Conservation (phyloP, 1,140 invertebrate genomes). For the Camponotus vicinus region DNA sequence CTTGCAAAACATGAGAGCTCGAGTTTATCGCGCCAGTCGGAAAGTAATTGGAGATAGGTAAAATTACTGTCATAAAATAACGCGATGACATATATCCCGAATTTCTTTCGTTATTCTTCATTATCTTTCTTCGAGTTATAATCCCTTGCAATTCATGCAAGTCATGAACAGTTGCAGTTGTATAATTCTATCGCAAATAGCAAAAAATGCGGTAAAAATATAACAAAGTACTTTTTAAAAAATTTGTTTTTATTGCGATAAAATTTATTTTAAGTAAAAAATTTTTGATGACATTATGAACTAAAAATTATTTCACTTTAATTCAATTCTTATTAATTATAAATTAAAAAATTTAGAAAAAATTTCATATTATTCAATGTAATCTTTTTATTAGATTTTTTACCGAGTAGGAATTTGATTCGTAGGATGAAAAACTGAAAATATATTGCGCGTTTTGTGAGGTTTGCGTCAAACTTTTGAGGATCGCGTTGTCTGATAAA, state of each 20-base stretch:
- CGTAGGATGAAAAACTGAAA: no score
- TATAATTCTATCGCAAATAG: neutral
- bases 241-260: neutral
- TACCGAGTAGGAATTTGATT: no score
- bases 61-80: slow-evolving; percentile 21
- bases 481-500: slow-evolving; percentile 5
- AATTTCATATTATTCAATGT: neutral
- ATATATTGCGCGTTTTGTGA: slow-evolving; percentile 1
- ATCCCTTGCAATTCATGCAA: neutral
- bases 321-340: neutral
- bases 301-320: neutral
- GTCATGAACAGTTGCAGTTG: neutral
- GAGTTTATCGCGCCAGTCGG: slow-evolving; percentile 21
- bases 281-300: neutral
- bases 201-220: neutral
- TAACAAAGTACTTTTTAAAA: neutral
- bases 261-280: neutral
- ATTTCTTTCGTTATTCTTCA: neutral
- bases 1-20: slow-evolving; percentile 9
- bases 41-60: neutral
- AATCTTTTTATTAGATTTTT: neutral
- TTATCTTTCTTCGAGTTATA: neutral
- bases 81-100: slow-evolving; percentile 1
- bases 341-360: neutral
- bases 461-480: neutral